These are phyloP conservation scores for Drosophila nigromelanica DNA, from an alignment of 1,140 invertebrate genomes.

Conservation along the genomic window DNA sequence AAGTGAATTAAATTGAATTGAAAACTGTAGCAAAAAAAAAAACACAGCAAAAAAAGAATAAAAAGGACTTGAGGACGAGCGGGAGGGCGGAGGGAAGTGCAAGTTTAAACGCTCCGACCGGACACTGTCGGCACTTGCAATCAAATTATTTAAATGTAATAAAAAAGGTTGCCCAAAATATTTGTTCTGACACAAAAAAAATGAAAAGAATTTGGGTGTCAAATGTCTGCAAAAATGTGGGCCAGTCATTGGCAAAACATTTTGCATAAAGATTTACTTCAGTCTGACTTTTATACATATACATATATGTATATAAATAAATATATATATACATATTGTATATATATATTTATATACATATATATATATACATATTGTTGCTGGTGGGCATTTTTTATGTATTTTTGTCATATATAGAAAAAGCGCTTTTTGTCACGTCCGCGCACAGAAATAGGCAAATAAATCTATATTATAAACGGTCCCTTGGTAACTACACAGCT, in stretches of 20 bases:
- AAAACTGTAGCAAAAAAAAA: slow-evolving; percentile 65
- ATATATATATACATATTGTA: slow-evolving; percentile 11
- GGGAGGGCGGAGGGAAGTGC: slow-evolving; percentile 18
- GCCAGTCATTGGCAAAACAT: slow-evolving; percentile 50
- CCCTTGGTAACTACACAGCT: slow-evolving; percentile 59
- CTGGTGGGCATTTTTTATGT: slow-evolving; percentile 33
- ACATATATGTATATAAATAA: slow-evolving; percentile 6
- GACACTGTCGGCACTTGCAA: slow-evolving; percentile 60
- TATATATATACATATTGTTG: slow-evolving; percentile 22
- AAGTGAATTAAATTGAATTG: slow-evolving; percentile 83
- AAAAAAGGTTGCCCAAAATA: slow-evolving; percentile 75
- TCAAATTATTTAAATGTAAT: slow-evolving; percentile 82
- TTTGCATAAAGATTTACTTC: slow-evolving; percentile 50
- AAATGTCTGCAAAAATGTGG: slow-evolving; percentile 62
- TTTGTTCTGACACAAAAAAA: slow-evolving; percentile 45
- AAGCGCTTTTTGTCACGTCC: slow-evolving; percentile 77
- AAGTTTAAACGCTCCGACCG: slow-evolving; percentile 63
- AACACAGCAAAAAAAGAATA: slow-evolving; percentile 34
- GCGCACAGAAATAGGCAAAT: slow-evolving; percentile 79
- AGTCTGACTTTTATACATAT: slow-evolving; percentile 19
- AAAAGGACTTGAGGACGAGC: slow-evolving; percentile 14
- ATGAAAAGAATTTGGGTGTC: slow-evolving; percentile 41
- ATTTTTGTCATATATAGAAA: slow-evolving; percentile 42
- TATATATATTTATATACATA: slow-evolving; percentile 4
- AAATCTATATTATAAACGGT: slow-evolving; percentile 66